Percentiles rank a stretch among this genome's conserved stretches.
phyloP scores from a whole-genome alignment of 1,140 invertebrate species.

The Scaptomyza pallida region DNA sequence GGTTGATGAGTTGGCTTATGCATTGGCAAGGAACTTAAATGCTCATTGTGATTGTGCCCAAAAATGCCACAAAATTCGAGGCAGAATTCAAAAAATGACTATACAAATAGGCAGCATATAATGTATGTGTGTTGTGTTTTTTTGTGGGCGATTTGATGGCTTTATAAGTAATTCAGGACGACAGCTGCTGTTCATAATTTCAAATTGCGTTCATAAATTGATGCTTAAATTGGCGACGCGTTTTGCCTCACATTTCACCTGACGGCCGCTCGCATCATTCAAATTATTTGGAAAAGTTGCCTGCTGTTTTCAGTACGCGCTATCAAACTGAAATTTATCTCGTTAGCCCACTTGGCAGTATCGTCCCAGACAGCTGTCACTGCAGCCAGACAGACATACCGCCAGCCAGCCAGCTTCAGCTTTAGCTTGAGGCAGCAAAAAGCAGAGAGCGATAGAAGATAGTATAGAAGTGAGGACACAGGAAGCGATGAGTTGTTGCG shows the following conservation, averaged over 20 bases:
- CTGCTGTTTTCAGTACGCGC: too few species aligned
- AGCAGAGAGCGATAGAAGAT: background rate
- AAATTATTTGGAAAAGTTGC: conserved; percentile 67
- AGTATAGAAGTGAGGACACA: background rate
- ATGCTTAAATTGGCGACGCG: conserved; percentile 52
- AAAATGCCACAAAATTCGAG: conserved; percentile 21
- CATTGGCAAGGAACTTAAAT: conserved; percentile 30
- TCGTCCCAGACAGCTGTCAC: conserved; percentile 66
- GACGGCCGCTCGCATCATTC: conserved; percentile 48
- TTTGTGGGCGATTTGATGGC: conserved; percentile 56
- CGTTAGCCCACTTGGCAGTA: conserved; percentile 55
- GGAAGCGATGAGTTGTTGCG: conserved; percentile 61
- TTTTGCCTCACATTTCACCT: conserved; percentile 63
- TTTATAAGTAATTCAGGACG: conserved; percentile 48
- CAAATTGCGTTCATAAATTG: conserved; percentile 56
- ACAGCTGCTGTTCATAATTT: conserved; percentile 48
- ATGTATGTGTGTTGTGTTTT: background rate
- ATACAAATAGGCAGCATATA: too few species aligned
- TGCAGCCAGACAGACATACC: conserved; percentile 8
- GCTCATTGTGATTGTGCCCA: conserved; percentile 43
- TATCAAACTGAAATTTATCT: conserved; percentile 80
- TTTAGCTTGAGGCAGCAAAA: conserved; percentile 10
- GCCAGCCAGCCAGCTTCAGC: background rate
- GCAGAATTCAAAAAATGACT: conserved; percentile 27
- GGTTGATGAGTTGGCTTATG: conserved; percentile 16